Evolutionary conservation across 2,797 vertebrate species (phyloP), one percentile per base, ranked within the genome.

Genomic region (Danio aesculapii): DNA sequence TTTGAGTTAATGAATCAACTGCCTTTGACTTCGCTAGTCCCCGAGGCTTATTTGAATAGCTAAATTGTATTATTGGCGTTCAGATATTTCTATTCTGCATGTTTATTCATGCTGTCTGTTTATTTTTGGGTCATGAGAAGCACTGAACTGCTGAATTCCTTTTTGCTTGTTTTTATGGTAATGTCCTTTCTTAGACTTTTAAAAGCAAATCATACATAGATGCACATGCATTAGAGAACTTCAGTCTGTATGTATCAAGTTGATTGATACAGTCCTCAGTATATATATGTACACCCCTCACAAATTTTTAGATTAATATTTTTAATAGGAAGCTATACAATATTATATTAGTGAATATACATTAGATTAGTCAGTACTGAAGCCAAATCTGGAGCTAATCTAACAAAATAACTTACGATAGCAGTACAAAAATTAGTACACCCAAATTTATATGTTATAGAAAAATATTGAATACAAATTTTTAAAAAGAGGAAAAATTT

Each of bases 171-270:
- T 77, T 52, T 72, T 14, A 77, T 83, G 70, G 63, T 92, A 92
- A 92, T 92, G 89, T 90, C 83, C 70, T 91, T 90, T 89, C 75
- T 52, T 72, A 77, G 75, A 82, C 83, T 82, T 85, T 88, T 82
- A 62, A 13, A 53, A 9, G 11, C 3, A 19, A 64, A 66, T 50
- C n/a, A 30, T 30, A 55, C 13, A 67, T 47, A 8, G 12, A 62
- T 52, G 17, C 19, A 79, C 11, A 76, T 21, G 74, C 16, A 73
- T 39, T 12, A 46, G 6, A 75, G 49, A 70, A 10, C 21, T 19
- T 10, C 30, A 30, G 17, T 55, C n/a, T n/a, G 50, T 75, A 17
- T 9, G 41, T 39, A 13, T 47, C 7, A 59, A 59, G 41, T 4
- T 77, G 8, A 19, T 46, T 30, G 13, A 46, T 30, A 30, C 30